phyloP scores from a whole-genome alignment of 2,888 invertebrate genomes.

The Schizaphis graminum region DNA sequence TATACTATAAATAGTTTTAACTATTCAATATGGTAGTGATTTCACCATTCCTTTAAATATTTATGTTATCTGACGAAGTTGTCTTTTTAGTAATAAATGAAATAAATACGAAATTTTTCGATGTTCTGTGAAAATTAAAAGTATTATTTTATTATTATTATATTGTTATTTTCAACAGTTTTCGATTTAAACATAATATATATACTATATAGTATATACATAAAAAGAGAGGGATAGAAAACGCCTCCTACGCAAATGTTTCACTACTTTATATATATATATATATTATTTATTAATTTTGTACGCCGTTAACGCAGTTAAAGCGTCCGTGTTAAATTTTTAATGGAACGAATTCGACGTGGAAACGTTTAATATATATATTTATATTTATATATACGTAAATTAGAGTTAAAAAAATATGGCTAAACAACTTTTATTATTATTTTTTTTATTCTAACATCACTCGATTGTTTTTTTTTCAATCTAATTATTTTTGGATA shows the following conservation, averaged over 20 bases:
- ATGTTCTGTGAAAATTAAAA: neutral
- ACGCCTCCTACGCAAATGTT: neutral
- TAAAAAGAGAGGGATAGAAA: neutral
- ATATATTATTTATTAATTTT: neutral
- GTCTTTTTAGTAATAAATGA: neutral
- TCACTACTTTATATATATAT: neutral
- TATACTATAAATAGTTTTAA: no score
- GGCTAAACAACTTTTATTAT: neutral
- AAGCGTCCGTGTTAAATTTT: constrained; percentile 31
- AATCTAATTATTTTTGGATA: neutral
- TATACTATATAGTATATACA: neutral
- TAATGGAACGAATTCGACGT: constrained; percentile 26
- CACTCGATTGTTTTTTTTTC: constrained; percentile 41
- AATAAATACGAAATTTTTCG: neutral
- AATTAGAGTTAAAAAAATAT: neutral
- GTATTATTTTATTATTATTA: neutral
- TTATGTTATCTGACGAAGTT: neutral
- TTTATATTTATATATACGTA: neutral
- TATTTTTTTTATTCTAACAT: constrained; percentile 7
- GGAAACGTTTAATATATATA: neutral
- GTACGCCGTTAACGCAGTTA: neutral
- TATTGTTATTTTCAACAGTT: neutral
- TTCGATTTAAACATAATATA: neutral
- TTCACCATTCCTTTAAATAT: neutral
- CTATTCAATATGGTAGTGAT: neutral